These are phyloP conservation scores for Urocolius indicus DNA, from an alignment of 2,113 vertebrate species.

Conservation along the genomic window DNA sequence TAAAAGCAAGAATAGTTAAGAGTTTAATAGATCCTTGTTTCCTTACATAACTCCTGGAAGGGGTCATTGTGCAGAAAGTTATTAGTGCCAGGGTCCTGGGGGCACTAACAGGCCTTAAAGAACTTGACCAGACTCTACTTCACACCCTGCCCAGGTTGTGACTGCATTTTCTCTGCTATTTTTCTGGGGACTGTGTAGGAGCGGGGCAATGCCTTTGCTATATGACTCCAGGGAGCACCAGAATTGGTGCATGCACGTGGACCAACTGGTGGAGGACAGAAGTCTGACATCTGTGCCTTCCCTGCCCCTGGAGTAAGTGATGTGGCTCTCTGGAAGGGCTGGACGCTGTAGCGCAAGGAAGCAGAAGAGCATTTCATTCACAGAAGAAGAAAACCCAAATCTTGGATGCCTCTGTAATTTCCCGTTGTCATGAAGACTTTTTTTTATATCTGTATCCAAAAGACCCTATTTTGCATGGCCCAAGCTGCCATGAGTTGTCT, in stretches of 20 bases:
- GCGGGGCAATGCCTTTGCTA: no score
- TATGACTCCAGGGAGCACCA: background rate
- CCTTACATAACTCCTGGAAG: background rate
- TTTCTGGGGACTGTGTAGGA: background rate
- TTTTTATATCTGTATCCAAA: background rate
- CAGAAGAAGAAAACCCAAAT: background rate
- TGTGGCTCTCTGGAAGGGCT: background rate
- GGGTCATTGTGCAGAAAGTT: background rate
- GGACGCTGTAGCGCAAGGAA: background rate
- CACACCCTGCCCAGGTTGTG: background rate
- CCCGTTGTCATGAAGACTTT: background rate
- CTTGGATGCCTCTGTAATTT: background rate
- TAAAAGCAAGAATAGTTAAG: background rate
- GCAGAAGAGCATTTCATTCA: background rate
- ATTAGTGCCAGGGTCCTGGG: background rate
- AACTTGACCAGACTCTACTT: rapidly evolving
- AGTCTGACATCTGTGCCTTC: background rate
- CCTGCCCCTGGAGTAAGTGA: background rate
- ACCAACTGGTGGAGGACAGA: background rate
- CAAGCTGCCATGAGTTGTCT: background rate
- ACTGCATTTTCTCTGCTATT: background rate
- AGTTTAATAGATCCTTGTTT: background rate
- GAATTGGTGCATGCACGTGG: background rate
- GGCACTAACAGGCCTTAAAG: no score
- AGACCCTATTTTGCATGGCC: background rate